Evolutionary conservation across 2,888 invertebrate genomes (phyloP).

Genomic region (Listrodromus nycthemerus): DNA sequence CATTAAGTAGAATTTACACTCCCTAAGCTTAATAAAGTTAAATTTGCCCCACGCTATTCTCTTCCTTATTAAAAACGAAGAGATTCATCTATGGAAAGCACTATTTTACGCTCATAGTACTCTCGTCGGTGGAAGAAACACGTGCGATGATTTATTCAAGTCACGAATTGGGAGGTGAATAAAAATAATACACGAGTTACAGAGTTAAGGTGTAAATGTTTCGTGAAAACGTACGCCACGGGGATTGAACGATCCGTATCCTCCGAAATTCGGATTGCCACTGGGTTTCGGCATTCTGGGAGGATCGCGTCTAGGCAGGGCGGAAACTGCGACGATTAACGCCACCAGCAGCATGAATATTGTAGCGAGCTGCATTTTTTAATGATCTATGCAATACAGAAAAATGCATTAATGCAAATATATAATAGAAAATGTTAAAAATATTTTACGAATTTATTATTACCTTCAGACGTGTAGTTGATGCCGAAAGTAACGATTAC

Average conservation of each 20-base stretch:
- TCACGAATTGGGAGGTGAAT: no score
- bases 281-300: conserved; percentile 6
- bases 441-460: neutral
- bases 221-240: conserved; percentile 27
- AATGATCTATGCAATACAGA: neutral
- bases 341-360: conserved; percentile 39
- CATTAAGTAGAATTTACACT: no score
- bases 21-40: no score
- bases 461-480: conserved; percentile 10
- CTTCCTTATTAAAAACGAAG: no score
- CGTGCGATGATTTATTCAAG: neutral
- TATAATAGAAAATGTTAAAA: neutral
- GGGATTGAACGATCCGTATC: conserved; percentile 44
- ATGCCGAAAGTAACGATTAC: neutral
- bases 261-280: conserved; percentile 26
- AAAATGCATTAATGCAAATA: neutral
- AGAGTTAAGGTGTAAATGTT: no score
- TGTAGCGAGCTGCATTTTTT: conserved; percentile 43
- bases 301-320: conserved; percentile 20
- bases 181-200: no score
- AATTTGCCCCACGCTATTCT: no score
- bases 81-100: no score
- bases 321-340: conserved; percentile 41
- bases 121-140: no score
- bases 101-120: no score